A percentile compares a stretch with the other conserved stretches of the same genome.
Evolutionary conservation across 2,888 invertebrate genomes (phyloP).

Genomic region (Gibbula magus): DNA sequence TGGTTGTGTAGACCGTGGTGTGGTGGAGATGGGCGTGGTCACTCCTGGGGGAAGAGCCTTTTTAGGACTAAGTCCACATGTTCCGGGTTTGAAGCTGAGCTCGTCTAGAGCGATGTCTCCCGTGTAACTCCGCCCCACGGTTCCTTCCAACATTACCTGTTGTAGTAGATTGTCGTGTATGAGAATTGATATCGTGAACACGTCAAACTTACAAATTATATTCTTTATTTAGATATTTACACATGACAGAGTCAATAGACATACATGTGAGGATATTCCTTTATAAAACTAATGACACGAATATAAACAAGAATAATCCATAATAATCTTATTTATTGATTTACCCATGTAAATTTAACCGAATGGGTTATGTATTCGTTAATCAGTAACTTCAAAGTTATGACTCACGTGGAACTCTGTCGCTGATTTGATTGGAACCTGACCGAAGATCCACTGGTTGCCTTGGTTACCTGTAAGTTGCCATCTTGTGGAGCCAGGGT

Average conservation of each 20-base stretch:
- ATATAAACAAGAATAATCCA: too few relatives aligned
- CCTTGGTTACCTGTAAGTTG: constrained; percentile 55
- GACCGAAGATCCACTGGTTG: constrained; percentile 57
- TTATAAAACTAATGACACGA: too few relatives aligned
- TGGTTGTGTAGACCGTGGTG: constrained; percentile 42
- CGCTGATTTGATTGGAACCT: constrained; percentile 50
- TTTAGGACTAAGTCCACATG: constrained; percentile 47
- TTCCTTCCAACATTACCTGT: constrained; percentile 59
- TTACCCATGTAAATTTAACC: too few relatives aligned
- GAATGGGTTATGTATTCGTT: too few relatives aligned
- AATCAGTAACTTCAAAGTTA: not conserved
- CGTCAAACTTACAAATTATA: too few relatives aligned
- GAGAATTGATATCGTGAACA: too few relatives aligned
- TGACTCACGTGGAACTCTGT: constrained; percentile 53
- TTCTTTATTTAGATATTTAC: too few relatives aligned
- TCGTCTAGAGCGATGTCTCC: constrained; percentile 66
- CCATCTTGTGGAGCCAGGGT: constrained; percentile 58
- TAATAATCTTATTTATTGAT: too few relatives aligned
- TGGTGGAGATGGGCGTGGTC: constrained; percentile 41
- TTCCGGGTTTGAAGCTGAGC: constrained; percentile 47
- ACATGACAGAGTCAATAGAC: too few relatives aligned
- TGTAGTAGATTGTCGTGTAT: too few relatives aligned
- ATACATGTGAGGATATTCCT: too few relatives aligned
- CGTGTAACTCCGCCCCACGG: constrained; percentile 44
- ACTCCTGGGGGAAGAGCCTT: constrained; percentile 47